Percentiles rank a stretch among this genome's conserved stretches.
phyloP scores from a whole-genome alignment of 2,113 vertebrate genomes.

The Diphyllodes magnificus region DNA sequence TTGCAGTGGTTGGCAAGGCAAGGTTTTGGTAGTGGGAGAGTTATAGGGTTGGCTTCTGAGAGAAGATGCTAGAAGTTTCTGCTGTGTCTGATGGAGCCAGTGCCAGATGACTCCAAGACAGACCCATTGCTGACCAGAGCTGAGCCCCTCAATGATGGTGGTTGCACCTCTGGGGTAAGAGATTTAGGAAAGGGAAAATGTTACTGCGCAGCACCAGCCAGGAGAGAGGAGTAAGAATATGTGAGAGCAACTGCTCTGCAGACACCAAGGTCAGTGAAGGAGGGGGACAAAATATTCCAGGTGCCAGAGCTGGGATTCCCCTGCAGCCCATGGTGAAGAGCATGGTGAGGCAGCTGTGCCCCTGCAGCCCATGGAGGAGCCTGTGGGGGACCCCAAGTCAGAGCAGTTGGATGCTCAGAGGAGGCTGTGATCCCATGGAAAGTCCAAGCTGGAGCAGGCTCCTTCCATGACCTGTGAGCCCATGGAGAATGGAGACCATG shows the following conservation, averaged over 20 bases:
- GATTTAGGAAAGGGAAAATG: neutral
- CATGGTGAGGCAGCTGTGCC: neutral
- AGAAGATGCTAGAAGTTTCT: neutral
- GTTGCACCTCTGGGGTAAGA: neutral
- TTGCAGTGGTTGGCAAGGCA: neutral
- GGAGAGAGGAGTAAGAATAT: neutral
- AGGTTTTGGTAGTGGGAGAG: neutral
- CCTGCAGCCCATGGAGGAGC: neutral
- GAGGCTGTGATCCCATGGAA: neutral
- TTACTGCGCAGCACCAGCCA: neutral
- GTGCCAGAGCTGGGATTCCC: fast-evolving
- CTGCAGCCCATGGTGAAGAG: fast-evolving
- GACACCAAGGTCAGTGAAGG: neutral
- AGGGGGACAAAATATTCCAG: fast-evolving
- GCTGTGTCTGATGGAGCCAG: neutral
- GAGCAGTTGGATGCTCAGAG: neutral
- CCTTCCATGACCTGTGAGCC: neutral
- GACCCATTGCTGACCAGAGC: fast-evolving
- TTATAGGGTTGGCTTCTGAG: neutral
- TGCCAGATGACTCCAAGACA: neutral
- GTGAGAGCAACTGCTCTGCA: neutral
- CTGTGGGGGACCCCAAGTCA: fast-evolving
- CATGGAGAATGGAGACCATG: fast-evolving
- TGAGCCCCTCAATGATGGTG: fast-evolving
- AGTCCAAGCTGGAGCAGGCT: neutral